These are phyloP conservation scores for Vireo altiloquus DNA, from an alignment of 2,113 vertebrate species.

Conservation along the genomic window DNA sequence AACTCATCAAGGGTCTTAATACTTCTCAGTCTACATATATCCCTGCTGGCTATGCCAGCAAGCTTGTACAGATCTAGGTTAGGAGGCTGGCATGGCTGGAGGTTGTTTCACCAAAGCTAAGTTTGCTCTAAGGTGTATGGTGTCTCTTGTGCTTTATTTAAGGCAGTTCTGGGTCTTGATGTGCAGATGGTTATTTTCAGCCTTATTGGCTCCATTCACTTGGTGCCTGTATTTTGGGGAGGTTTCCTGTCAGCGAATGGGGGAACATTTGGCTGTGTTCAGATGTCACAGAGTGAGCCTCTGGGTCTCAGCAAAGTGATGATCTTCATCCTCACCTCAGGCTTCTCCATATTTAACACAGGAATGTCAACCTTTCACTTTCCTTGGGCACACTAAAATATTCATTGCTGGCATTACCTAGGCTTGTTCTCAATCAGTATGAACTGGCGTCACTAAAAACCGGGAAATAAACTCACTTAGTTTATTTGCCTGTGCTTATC, in stretches of 20 bases:
- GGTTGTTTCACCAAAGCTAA: neutral
- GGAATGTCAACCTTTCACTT: neutral
- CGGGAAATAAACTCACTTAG: neutral
- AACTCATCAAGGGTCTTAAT: neutral
- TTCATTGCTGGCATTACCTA: neutral
- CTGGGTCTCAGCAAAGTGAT: neutral
- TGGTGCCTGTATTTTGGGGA: neutral
- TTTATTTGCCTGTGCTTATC: neutral
- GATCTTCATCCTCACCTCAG: neutral
- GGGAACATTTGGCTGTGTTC: accelerated
- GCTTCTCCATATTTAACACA: neutral
- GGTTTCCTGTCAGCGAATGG: neutral
- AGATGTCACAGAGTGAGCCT: neutral
- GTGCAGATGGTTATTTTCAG: neutral
- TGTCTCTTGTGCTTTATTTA: neutral
- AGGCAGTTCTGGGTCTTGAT: neutral
- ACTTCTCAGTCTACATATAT: neutral
- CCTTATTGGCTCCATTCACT: neutral
- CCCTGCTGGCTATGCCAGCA: neutral
- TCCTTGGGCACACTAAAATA: neutral
- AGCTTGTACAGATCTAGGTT: neutral
- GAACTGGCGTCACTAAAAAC: neutral
- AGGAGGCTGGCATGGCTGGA: neutral
- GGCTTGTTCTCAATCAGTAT: neutral
- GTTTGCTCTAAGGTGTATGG: neutral